Base-by-base conservation (phyloP, 2,113 vertebrate species). In the Phaetusa simplex region DNA sequence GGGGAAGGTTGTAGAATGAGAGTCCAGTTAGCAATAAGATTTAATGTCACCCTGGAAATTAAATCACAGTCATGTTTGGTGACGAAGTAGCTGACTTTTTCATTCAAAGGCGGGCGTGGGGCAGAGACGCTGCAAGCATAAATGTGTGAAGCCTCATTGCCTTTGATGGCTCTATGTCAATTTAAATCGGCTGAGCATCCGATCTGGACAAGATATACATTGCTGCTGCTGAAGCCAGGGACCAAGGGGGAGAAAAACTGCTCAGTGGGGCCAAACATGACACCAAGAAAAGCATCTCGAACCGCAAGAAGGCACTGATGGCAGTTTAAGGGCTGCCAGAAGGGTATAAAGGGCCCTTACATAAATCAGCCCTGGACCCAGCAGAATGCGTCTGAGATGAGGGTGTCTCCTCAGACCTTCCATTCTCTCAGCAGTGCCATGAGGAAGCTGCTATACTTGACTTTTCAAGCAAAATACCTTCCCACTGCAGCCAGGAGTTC, bases 371-470 rank as follows among this genome's bases (percentile, higher is more conserved):
- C 34, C 56, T 58, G 86, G 77, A 11, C 56, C 47, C 53, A 61
- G 58, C 0, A 52, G 76, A 66, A 50, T 17, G 6, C 4, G 69
- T 61, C 88, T 56, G 79, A 66, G 66, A 27, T 45, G 53, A 62
- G 29, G 52, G 30, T 52, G 69, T 67, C 92, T 92, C 85, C 90
- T 92, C 83, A 89, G 61, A 61, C 22, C 91, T 96, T 95, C 90
- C 88, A 84, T 84, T 67, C 83, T 76, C 94, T 91, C 93, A 91
- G 80, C 47, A 55, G 42, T 21, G 69, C 86, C 47, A 27, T 1
- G 5, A 55, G 76, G 76, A 83, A 71, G 49, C 73, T 58, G 58
- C 43, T 83, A 59, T 6, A 53, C 36, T 95, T 26, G 56, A 56
- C 36, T 95, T 61, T 53, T 88, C 19, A 14, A 88, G 47, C 42